Percentiles rank a stretch among this genome's conserved stretches.
These are phyloP conservation scores for Tenthredo livida DNA, from an alignment of 2,888 invertebrate species.

Conservation along the genomic window DNA sequence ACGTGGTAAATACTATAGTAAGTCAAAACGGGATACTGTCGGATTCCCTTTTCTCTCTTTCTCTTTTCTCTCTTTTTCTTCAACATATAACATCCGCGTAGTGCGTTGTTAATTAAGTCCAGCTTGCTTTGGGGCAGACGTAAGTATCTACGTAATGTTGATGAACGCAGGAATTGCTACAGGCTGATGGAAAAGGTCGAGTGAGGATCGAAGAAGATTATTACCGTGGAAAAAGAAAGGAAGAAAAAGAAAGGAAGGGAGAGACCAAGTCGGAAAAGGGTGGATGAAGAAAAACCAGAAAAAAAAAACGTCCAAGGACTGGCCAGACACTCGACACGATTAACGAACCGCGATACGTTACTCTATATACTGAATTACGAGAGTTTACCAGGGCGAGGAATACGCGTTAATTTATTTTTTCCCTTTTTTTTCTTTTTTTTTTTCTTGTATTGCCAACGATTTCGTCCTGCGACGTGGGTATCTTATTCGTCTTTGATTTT, in stretches of 20 bases:
- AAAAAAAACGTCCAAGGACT: not conserved
- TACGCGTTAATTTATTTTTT: not conserved
- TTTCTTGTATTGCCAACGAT: slow-evolving; percentile 19
- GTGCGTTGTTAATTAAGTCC: slow-evolving; percentile 2
- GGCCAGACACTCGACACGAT: slow-evolving; percentile 36
- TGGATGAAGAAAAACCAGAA: not conserved
- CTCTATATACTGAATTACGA: not conserved
- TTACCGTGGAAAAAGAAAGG: not conserved
- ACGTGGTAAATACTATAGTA: not conserved
- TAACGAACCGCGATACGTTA: slow-evolving; percentile 24
- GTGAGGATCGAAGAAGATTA: not conserved
- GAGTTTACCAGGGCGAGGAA: not conserved
- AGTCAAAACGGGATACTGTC: not conserved
- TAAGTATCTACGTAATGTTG: not conserved
- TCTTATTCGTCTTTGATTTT: not conserved
- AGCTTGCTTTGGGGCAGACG: not conserved
- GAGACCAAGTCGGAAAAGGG: not conserved
- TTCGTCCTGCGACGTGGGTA: not conserved
- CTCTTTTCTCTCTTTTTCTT: not conserved
- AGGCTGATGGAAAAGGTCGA: not conserved
- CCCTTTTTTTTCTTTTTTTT: not conserved
- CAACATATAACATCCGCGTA: not conserved
- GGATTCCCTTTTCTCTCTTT: not conserved
- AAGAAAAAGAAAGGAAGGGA: not conserved
- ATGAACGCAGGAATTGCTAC: not conserved